Evolutionary conservation across 2,797 vertebrate species (phyloP), one percentile per base, ranked within the genome.

Genomic region (Hirundo rustica): DNA sequence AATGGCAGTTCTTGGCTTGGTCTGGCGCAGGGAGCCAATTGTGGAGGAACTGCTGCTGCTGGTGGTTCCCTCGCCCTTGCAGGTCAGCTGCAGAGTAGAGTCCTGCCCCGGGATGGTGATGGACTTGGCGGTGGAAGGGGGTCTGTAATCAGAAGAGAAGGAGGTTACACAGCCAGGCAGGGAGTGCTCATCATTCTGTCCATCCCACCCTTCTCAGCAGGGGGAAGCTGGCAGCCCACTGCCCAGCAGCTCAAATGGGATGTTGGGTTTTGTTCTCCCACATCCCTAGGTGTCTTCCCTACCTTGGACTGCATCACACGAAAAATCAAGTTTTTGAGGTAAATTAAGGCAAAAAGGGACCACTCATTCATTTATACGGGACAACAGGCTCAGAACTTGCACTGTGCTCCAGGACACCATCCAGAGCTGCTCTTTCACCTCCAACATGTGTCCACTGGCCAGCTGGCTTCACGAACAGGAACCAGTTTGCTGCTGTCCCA

Each of bases 61-160:
- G 85, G 97, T 96, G 3, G 99, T 99, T 18, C 99, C 99, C 70
- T 99, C 99, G 1, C 99, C 99, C 97, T 99, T 99, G 87, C 99
- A 99, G 91, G 99, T 99, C 98, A 99, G 98, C 98, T 99, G 99
- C 92, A 99, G 98, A 90, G 98, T 98, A 20, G 98, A 98, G 84
- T 99, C 99, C 79, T 97, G 99, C 45, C 99, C 99, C 0, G 99
- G 97, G 91, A 99, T 97, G 47, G 98, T 98, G 97, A 99, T 99
- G 92, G 98, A 99, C 96, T 99, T 99, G 76, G 99, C 99, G 0
- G 99, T 99, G 95, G 98, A 99, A 13, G 98, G 98, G 61, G 99
- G 98, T 76, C 99, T 99, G 93, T 1, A 73, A 93, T 27, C 17
- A 51, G 54, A 88, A 85, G 22, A 2, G 19, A n/a, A 92, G 45